Base-by-base conservation (phyloP, 2,888 invertebrate genomes). In the Harpalus rubripes region DNA sequence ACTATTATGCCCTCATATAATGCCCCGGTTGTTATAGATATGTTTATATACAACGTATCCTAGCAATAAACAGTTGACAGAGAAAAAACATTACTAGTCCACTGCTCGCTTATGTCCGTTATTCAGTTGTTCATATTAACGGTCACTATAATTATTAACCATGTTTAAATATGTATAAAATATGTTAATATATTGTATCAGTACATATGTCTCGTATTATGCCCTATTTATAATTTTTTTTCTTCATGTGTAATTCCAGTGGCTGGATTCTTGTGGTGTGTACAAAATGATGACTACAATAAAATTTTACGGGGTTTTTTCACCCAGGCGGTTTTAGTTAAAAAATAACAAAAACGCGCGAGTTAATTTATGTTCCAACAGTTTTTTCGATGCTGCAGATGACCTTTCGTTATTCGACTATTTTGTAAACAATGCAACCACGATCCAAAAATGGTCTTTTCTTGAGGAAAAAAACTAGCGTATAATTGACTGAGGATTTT, bases 391-490 rank as follows among this genome's bases (percentile, higher is more conserved):
- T n/a, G 59, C 44, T 63, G 61, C 52, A 16, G 41, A 22, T 52
- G 72, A 44, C 32, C 65, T 15, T 76, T 76, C 63, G 65, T 79
- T 85, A 84, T 63, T 59, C 72, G 58, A 85, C 85, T 85, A 85
- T 85, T 80, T 65, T 85, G 85, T 85, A 85, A 85, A 85, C 85
- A 85, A 85, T 85, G 85, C 78, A 59, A 10, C 65, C 41, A 10
- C 32, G 22, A 44, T 26, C 41, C 78, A 22, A 63, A 84, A 84
- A 65, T 63, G 56, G 63, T 7, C 58, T 58, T 58, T 81, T 58
- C 26, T 78, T 16, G 32, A n/a, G n/a, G 32, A 78, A 58, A 58
- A 58, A 78, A 58, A 56, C 44, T 63, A 7, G 16, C 18, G 72
- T 72, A 74, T 74, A 74, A 74, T 74, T 74, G 74, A 74, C 56